Evolutionary conservation across 2,797 vertebrate species (phyloP), one percentile per base, ranked within the genome.

Genomic region (Pogoniulus pusillus): DNA sequence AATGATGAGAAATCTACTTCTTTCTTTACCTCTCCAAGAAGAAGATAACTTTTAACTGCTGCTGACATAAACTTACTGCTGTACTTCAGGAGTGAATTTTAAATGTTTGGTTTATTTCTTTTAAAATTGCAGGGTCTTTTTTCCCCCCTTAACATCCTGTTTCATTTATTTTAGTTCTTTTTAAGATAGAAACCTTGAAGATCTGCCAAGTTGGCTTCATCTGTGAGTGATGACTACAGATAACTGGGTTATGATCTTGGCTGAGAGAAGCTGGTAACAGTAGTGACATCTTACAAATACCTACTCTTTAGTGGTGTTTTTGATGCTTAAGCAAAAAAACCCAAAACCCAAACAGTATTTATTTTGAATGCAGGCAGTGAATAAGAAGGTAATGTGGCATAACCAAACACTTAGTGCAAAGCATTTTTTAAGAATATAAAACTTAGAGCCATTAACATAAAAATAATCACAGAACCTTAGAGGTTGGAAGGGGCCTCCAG

Each of bases 161-260:
- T 92, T 90, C 8, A 84, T 83, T 81, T 93, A 51, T 63, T 92
- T 93, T 77, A 57, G 14, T 16, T 43, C 8, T 83, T 95, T 91
- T 88, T 41, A 54, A 92, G 22, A 89, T 47, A 53, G 81, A 82
- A 92, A 86, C 4, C 15, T 84, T 93, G 24, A 93, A 69, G 37
- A 64, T 29, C 37, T 82, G 85, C 83, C 92, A 92, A 69, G 18
- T 30, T 85, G 59, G 20, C 82, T 88, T 69, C 82, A 82, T 20
- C 81, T 80, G 68, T 91, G 64, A 91, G 54, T 77, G 85, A 82
- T 90, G 85, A 86, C 81, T 81, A 59, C 60, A 62, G 43, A 68
- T 95, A 93, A 91, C 73, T 93, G 64, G 62, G 62, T 72, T 86
- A 88, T 85, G 83, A 76, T 87, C 75, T 82, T 71, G 87, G 41